Evolutionary conservation across 2,888 invertebrate genomes (phyloP), one percentile per base, ranked within the genome.

Genomic region (Lutraria lutraria): DNA sequence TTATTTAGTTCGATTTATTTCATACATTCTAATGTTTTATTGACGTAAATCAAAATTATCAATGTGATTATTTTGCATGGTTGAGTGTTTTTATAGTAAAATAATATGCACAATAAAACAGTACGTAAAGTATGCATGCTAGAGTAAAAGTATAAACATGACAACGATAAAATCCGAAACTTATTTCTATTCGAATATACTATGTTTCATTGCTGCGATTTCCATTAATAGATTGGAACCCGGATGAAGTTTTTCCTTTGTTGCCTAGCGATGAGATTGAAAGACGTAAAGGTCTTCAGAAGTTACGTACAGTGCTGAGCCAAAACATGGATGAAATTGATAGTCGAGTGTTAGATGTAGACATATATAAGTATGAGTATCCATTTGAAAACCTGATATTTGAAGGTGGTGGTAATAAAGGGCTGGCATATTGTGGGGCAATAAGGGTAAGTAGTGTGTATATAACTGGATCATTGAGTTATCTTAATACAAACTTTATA

Each of bases 381-480:
- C 95, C 94, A 0, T 95, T 95, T 88, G 95, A 95, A 89, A 95
- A 95, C 86, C 91, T 95, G 8, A 93, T 94, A 4, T 95, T 95
- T 89, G 95, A 95, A 85, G 95, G 95, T 15, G 95, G 95, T 6
- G 95, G 94, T 31, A 95, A 94, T 87, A 95, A 95, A 83, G 94
- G 94, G 0, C 86, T 95, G 68, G 94, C 95, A 2, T 95, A 95
- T 90, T 94, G 94, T 80, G 95, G 95, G 0, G 94, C 94, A n/a
- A 92, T 95, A 0, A 92, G 92, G 95, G 95, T 95, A 88, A 91
- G 94, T 68, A 10, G 19, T 31, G 29, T 25, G 21, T 83, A 8
- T 68, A 68, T 25, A 43, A 43, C 43, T 43, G 8, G 43, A 8
- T 43, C 8, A 43, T 2, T 2, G 8, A 4, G 43, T 43, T 43